A percentile compares a stretch with the other conserved stretches of the same genome.
phyloP scores from a whole-genome alignment of 2,888 invertebrate genomes.

The Synanthedon vespiformis region DNA sequence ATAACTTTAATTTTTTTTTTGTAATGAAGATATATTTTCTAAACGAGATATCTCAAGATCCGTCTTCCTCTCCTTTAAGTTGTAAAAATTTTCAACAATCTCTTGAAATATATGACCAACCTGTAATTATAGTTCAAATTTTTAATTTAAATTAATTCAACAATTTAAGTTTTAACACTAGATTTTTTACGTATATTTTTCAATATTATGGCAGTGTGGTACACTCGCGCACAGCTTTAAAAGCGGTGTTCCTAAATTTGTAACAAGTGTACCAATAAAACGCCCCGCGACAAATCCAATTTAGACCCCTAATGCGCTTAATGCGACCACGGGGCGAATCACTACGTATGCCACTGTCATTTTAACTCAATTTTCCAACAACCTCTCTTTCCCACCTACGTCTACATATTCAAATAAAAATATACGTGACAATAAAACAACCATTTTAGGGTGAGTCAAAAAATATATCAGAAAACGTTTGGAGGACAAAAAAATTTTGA shows the following conservation, averaged over 20 bases:
- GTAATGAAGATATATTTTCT: too few species aligned
- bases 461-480: conserved; percentile 41
- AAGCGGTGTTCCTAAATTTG: conserved; percentile 46
- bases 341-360: conserved; percentile 68
- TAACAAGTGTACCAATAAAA: conserved; percentile 68
- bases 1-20: too few species aligned
- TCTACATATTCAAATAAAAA: conserved; percentile 46
- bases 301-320: conserved; percentile 64
- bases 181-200: neutral
- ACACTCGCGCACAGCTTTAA: conserved; percentile 8
- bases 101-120: too few species aligned
- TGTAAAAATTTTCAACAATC: too few species aligned
- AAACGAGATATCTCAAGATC: too few species aligned
- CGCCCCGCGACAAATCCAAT: conserved; percentile 65
- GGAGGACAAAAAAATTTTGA: conserved; percentile 34
- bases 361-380: conserved; percentile 68
- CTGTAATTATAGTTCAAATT: too few species aligned
- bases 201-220: neutral
- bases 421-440: conserved; percentile 59
- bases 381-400: conserved; percentile 21
- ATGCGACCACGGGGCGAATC: conserved; percentile 67
- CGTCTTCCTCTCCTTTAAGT: too few species aligned
- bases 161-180: too few species aligned
- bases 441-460: conserved; percentile 53
- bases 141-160: too few species aligned